phyloP scores from a whole-genome alignment of 2,888 invertebrate genomes.

The Thalpophila matura region DNA sequence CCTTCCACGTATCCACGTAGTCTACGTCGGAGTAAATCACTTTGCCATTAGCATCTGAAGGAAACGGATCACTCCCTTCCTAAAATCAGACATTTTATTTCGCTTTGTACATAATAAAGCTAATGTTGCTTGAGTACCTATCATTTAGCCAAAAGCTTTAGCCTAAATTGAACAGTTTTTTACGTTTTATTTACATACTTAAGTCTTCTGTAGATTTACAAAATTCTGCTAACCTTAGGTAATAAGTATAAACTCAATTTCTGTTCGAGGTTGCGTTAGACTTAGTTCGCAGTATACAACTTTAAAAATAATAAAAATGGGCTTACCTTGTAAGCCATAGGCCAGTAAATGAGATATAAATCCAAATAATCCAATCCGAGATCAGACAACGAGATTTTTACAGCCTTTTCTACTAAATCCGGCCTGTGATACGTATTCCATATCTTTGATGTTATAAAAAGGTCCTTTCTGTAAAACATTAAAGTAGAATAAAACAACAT shows the following conservation, averaged over 20 bases:
- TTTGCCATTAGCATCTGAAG: slow-evolving; percentile 90
- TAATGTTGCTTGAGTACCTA: slow-evolving; percentile 43
- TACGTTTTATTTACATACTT: slow-evolving; percentile 39
- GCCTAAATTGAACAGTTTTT: slow-evolving; percentile 47
- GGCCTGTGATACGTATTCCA: slow-evolving; percentile 92
- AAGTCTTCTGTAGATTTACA: slow-evolving; percentile 47
- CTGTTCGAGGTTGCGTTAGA: slow-evolving; percentile 33
- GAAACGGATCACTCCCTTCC: slow-evolving; percentile 91
- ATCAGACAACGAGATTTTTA: slow-evolving; percentile 92
- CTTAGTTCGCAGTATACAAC: slow-evolving; percentile 43
- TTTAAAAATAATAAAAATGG: slow-evolving; percentile 61
- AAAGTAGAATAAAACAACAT: slow-evolving; percentile 27
- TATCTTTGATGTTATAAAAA: slow-evolving; percentile 93
- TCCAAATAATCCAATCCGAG: slow-evolving; percentile 95
- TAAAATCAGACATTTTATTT: slow-evolving; percentile 69
- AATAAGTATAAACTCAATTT: slow-evolving; percentile 48
- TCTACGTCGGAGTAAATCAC: slow-evolving; percentile 91
- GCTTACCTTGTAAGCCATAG: slow-evolving; percentile 93
- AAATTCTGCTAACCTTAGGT: slow-evolving; percentile 38
- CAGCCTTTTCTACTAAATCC: slow-evolving; percentile 92
- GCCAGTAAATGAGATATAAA: slow-evolving; percentile 97
- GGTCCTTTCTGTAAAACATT: slow-evolving; percentile 81
- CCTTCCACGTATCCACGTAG: slow-evolving; percentile 93
- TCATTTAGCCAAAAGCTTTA: slow-evolving; percentile 44
- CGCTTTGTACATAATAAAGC: slow-evolving; percentile 51